Percentiles rank a stretch among this genome's conserved stretches.
phyloP scores from a whole-genome alignment of 2,113 vertebrate genomes.

The Oncorhynchus kisutch region DNA sequence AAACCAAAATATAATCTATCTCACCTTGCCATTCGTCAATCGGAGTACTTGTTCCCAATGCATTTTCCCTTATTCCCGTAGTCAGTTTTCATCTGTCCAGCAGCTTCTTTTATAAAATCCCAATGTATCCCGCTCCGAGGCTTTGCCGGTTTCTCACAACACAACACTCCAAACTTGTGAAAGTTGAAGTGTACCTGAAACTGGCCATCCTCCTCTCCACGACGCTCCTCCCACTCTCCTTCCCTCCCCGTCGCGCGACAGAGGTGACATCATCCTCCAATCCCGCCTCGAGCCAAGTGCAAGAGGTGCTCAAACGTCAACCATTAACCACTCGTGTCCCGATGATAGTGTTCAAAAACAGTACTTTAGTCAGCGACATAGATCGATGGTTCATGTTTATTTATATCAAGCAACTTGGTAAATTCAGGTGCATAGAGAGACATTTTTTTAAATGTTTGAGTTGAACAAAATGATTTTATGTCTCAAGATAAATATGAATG shows the following conservation, averaged over 20 bases:
- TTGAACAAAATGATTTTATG: not conserved
- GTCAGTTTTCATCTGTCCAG: constrained; percentile 27
- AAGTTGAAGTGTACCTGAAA: constrained; percentile 66
- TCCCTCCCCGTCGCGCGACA: not conserved
- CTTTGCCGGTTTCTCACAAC: not conserved
- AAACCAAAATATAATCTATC: constrained; percentile 8
- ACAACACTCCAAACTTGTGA: constrained; percentile 42
- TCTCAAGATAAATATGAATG: not conserved
- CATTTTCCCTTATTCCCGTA: constrained; percentile 54
- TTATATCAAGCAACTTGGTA: too few relatives aligned
- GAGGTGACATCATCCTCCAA: constrained; percentile 63
- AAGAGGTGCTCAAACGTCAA: constrained; percentile 22
- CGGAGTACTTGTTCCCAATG: constrained; percentile 75
- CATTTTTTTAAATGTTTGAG: not conserved
- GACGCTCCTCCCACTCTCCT: constrained; percentile 6
- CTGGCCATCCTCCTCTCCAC: not conserved
- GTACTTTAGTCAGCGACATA: not conserved
- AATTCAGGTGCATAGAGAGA: too few relatives aligned
- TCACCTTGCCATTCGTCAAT: constrained; percentile 72
- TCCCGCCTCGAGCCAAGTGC: not conserved
- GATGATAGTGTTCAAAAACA: not conserved
- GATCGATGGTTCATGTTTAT: too few relatives aligned
- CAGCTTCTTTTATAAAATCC: not conserved
- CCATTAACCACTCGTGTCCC: constrained; percentile 13
- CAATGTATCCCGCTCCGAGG: not conserved